Evolutionary conservation across 2,888 invertebrate species (phyloP).

Genomic region (Phania funesta): DNA sequence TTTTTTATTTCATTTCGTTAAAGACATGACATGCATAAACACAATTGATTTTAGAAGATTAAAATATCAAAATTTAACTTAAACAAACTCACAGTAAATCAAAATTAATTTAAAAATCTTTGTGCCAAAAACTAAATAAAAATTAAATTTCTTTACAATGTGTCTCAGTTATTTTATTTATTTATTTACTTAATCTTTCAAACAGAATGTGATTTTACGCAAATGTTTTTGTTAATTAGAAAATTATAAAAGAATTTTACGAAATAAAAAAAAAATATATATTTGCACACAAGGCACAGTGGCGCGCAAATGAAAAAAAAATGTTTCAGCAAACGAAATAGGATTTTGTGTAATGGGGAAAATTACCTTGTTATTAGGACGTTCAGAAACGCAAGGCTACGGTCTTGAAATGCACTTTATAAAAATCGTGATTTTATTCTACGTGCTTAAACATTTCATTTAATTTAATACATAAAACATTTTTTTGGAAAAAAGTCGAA

Average conservation of each 20-base stretch:
- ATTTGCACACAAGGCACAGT: background rate
- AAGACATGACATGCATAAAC: too few species aligned
- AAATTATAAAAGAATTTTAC: background rate
- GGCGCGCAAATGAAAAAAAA: background rate
- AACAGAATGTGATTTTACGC: background rate
- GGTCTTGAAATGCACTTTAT: too few species aligned
- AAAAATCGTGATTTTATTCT: too few species aligned
- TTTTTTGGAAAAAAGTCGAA: too few species aligned
- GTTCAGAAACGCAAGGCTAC: too few species aligned
- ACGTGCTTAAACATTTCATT: too few species aligned
- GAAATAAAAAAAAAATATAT: background rate
- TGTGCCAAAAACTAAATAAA: slow-evolving; percentile 6
- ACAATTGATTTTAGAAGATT: background rate
- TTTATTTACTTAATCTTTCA: slow-evolving; percentile 25
- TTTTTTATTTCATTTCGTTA: too few species aligned
- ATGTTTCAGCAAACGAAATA: background rate
- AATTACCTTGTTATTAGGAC: too few species aligned
- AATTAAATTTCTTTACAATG: background rate
- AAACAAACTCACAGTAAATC: slow-evolving; percentile 6
- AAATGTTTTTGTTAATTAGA: background rate
- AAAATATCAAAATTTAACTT: background rate
- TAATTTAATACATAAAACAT: too few species aligned
- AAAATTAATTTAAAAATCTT: slow-evolving; percentile 29
- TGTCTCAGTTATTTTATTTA: background rate
- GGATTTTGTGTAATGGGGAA: too few species aligned